A percentile compares a stretch with the other conserved stretches of the same genome.
Evolutionary conservation across 2,797 vertebrate species (phyloP).

Genomic region (Halcyon leucocephala): DNA sequence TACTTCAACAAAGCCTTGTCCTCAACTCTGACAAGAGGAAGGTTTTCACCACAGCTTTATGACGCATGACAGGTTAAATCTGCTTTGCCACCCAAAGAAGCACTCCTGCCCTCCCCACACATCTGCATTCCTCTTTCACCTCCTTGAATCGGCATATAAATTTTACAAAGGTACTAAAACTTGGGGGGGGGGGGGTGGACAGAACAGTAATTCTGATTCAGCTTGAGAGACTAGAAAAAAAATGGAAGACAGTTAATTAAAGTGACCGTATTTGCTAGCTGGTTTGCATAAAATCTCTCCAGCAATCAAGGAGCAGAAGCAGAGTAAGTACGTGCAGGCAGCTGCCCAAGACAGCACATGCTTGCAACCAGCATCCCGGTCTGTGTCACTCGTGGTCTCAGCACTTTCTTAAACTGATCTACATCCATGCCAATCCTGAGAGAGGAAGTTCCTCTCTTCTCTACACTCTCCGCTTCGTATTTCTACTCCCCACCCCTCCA

Average conservation of each 20-base stretch:
- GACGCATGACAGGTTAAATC: background rate
- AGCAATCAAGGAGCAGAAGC: background rate
- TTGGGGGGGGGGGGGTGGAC: background rate
- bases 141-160: background rate
- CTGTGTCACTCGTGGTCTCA: background rate
- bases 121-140: background rate
- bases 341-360: background rate
- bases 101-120: background rate
- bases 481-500: background rate
- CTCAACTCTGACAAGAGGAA: background rate
- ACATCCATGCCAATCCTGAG: background rate
- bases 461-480: background rate
- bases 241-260: background rate
- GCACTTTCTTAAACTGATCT: background rate
- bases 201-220: background rate
- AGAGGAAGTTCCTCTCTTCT: background rate
- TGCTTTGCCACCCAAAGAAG: background rate
- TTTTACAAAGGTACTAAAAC: background rate
- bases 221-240: background rate
- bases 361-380: background rate
- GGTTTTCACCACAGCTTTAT: background rate
- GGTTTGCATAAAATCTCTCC: background rate
- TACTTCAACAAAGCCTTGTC: background rate
- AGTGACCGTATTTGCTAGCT: background rate
- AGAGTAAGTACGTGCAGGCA: background rate